Conservation (phyloP, 2,888 invertebrate genomes). For the Emmelina monodactyla region DNA sequence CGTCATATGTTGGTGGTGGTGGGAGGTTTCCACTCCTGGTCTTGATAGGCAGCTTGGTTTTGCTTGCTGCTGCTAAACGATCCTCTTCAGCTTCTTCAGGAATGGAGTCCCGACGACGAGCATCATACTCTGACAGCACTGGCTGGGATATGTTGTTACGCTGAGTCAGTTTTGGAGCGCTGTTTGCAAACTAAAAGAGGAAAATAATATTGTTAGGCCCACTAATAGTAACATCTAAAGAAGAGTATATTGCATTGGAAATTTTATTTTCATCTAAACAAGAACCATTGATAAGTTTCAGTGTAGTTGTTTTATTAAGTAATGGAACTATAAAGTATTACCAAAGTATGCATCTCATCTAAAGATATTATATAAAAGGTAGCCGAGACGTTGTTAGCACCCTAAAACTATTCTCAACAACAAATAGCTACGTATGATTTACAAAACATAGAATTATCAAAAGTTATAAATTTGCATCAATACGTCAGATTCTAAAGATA, state of each 20-base stretch:
- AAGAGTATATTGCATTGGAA: no score
- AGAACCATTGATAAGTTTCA: no score
- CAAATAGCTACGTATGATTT: no score
- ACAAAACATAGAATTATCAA: conserved; percentile 11
- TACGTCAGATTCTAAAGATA: conserved; percentile 28
- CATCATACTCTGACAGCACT: conserved; percentile 65
- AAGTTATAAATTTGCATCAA: conserved; percentile 37
- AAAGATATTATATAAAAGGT: no score
- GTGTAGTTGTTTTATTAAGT: no score
- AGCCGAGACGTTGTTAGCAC: no score
- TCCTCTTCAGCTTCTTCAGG: conserved; percentile 68
- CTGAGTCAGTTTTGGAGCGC: conserved; percentile 69
- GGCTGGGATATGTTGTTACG: conserved; percentile 70
- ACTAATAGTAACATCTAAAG: no score
- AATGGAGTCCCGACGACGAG: conserved; percentile 66
- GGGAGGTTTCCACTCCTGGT: conserved; percentile 45
- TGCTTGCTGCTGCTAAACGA: conserved; percentile 25
- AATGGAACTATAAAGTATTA: no score
- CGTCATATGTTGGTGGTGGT: conserved; percentile 49
- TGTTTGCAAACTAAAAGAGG: conserved; percentile 62
- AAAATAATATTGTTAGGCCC: no score
- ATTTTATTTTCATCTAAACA: no score
- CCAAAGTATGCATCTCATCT: no score
- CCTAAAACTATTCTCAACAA: no score
- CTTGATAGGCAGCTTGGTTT: conserved; percentile 32